Base-by-base conservation (phyloP, 53 echinoderm and acorn worm species). In the Henricia sp. region DNA sequence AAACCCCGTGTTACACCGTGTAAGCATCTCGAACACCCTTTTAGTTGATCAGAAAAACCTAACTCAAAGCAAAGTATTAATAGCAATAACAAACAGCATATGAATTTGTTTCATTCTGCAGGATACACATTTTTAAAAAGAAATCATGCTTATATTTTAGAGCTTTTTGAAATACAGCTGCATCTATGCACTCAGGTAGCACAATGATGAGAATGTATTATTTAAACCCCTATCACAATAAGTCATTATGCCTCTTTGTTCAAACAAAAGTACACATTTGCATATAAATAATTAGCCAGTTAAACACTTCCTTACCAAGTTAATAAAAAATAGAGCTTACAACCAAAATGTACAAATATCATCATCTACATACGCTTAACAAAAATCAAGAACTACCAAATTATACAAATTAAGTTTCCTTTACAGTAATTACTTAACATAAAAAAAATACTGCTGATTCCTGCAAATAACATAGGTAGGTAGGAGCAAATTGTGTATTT, bases 341-440 rank as follows among this genome's bases (percentile, higher is more conserved):
- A 73, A 55, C 73, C 53, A 39, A 77, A 77, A 59, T 77, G 43
- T 77, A 77, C 77, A 77, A 57, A 77, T 42, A 59, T 37, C 24
- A 8, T 48, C 21, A 4, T 28, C 29, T 27, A 4, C 16, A 27
- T n/a, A n/a, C n/a, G n/a, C n/a, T n/a, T n/a, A n/a, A n/a, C n/a
- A 11, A 28, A 33, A 43, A 1, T 34, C 10, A 20, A 48, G 30
- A 63, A 64, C 9, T 63, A 62, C 64, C 42, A 21, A 80, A 63
- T 50, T 80, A 23, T 80, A 80, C 80, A 80, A 32, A 64, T 21
- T 11, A 37, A 48, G 42, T 38, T 21, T 76, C 2, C 12, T 77
- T 46, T 34, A 0, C 33, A 50, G 50, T 34, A 64, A 64, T 32
- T 64, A n/a, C n/a, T 14, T 29, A 12, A 27, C 26, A 58, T 27